Percentiles rank a stretch among this genome's conserved stretches.
Evolutionary conservation across 2,888 invertebrate species (phyloP).

Genomic region (Pherbina coryleti): DNA sequence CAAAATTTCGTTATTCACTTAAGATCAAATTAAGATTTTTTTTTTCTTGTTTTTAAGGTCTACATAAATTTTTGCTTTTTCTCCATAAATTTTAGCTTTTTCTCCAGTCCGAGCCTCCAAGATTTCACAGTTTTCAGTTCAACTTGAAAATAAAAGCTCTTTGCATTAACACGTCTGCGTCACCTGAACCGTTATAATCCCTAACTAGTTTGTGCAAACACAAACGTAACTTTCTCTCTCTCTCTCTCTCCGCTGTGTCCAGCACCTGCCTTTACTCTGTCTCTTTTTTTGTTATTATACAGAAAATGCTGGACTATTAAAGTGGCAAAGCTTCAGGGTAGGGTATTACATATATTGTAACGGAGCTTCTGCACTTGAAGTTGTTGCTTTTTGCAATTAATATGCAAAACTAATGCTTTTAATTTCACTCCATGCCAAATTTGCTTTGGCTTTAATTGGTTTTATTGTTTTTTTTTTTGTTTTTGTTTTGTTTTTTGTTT

Average conservation of each 20-base stretch:
- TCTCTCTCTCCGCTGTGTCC: background rate
- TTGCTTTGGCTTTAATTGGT: constrained; percentile 23
- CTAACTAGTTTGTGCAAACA: background rate
- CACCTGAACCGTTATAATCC: no score
- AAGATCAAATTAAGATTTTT: no score
- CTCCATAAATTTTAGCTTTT: background rate
- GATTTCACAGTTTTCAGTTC: no score
- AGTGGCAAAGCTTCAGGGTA: no score
- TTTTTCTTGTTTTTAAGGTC: background rate
- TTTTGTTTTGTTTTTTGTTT: constrained; percentile 31
- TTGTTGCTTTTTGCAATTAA: background rate
- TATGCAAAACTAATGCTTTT: constrained; percentile 2
- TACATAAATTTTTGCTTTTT: no score
- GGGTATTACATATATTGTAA: background rate
- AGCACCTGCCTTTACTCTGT: no score
- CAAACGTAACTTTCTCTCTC: background rate
- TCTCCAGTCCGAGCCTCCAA: no score
- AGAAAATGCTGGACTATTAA: no score
- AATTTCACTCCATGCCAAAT: background rate
- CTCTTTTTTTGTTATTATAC: background rate
- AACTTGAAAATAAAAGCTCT: no score
- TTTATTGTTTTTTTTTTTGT: constrained; percentile 11
- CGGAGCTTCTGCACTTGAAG: background rate
- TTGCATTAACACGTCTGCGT: no score
- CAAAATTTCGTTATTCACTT: no score